Conservation (phyloP, 1,140 invertebrate genomes). For the Nymphalis io region DNA sequence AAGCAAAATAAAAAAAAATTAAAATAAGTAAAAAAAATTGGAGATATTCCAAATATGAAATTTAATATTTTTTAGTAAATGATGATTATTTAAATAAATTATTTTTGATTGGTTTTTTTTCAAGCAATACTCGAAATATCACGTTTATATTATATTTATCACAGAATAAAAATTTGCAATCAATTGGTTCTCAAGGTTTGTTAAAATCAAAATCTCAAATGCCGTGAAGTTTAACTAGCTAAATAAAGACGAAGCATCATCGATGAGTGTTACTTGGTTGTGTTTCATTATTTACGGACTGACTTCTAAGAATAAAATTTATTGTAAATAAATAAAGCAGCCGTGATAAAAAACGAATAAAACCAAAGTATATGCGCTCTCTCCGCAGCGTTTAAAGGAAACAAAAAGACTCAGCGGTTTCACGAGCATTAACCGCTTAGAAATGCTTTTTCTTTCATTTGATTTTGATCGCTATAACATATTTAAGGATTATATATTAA, state of each 20-base stretch:
- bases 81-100: no score
- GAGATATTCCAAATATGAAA: no score
- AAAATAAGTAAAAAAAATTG: no score
- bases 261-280: not conserved
- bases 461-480: not conserved
- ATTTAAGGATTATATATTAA: not conserved
- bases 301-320: slow-evolving; percentile 7
- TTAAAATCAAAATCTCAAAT: no score
- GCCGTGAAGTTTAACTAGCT: no score
- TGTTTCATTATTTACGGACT: slow-evolving; percentile 6
- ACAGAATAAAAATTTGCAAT: no score
- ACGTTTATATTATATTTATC: no score
- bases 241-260: not conserved
- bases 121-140: no score
- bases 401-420: slow-evolving; percentile 20
- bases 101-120: no score
- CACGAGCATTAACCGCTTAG: not conserved
- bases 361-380: slow-evolving; percentile 16
- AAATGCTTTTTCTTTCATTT: slow-evolving; percentile 8
- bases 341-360: not conserved
- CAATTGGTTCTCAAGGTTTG: no score
- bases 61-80: no score
- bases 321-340: slow-evolving; percentile 15
- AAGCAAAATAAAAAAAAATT: no score
- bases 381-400: slow-evolving; percentile 18